Evolutionary conservation across 2,113 vertebrate genomes (phyloP).

Genomic region (Nannobrachium achirus): DNA sequence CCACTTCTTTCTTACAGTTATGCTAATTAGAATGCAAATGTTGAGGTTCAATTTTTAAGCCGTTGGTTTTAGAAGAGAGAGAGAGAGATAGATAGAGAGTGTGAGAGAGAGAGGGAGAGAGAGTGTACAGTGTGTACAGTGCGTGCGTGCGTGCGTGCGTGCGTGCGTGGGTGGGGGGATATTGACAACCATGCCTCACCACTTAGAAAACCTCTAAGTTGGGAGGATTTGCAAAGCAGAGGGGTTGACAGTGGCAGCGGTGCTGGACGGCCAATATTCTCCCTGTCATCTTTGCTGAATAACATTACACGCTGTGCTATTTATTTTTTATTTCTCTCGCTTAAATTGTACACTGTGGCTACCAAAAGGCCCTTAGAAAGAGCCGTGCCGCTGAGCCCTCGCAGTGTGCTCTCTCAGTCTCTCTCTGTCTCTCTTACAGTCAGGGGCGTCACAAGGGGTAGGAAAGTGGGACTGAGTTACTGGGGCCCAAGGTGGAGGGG

Average conservation of each 20-base stretch:
- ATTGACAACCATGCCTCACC: constrained; percentile 63
- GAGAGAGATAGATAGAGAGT: constrained; percentile 29
- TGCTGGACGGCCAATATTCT: constrained; percentile 53
- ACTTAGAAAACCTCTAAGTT: constrained; percentile 45
- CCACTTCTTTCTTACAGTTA: constrained; percentile 78
- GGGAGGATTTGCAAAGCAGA: constrained; percentile 52
- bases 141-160: not conserved
- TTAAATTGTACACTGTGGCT: constrained; percentile 53
- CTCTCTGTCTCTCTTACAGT: too few relatives aligned
- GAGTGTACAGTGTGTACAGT: not conserved
- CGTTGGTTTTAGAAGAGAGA: constrained; percentile 55
- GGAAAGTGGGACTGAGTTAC: too few relatives aligned
- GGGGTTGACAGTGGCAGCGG: constrained; percentile 55
- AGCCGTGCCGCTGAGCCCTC: constrained; percentile 40
- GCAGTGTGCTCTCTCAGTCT: constrained; percentile 54
- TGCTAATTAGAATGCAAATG: constrained; percentile 81
- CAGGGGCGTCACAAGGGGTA: too few relatives aligned
- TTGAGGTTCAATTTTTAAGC: constrained; percentile 71
- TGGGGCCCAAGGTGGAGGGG: too few relatives aligned
- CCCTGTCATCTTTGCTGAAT: constrained; percentile 62
- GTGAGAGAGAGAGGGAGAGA: constrained; percentile 14
- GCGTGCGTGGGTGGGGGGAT: constrained; percentile 37
- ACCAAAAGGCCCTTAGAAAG: constrained; percentile 52
- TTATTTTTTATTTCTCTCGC: constrained; percentile 29
- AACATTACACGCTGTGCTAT: constrained; percentile 56